Percentiles rank a stretch among this genome's conserved stretches.
Evolutionary conservation across 2,797 vertebrate species (phyloP).

Genomic region (Neosilurus mollespiculum): DNA sequence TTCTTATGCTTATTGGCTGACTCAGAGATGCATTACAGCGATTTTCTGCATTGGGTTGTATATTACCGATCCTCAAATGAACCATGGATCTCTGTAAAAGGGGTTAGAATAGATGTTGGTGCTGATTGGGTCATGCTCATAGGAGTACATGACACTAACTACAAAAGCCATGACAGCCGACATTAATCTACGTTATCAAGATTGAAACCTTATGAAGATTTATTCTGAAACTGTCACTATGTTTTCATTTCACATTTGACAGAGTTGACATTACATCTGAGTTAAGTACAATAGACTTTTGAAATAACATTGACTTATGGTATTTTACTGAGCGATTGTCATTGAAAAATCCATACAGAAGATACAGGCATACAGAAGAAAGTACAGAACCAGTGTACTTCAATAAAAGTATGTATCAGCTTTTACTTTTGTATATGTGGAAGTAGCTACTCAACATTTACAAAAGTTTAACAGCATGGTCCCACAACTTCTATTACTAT

Average conservation of each 20-base stretch:
- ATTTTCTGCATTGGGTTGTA: slow-evolving; percentile 5
- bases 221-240: too few relatives aligned
- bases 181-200: too few relatives aligned
- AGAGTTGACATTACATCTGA: neutral
- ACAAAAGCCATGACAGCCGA: neutral
- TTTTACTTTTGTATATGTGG: neutral
- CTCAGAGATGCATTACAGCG: slow-evolving; percentile 17
- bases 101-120: neutral
- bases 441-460: neutral
- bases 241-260: too few relatives aligned
- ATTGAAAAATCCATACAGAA: neutral
- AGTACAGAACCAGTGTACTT: neutral
- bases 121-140: neutral
- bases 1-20: slow-evolving; percentile 12
- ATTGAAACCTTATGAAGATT: neutral
- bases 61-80: neutral
- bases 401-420: neutral
- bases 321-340: neutral
- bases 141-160: neutral
- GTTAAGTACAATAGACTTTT: neutral
- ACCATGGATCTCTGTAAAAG: neutral
- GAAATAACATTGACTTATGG: neutral
- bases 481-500: neutral
- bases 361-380: neutral
- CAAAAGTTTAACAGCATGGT: neutral